Evolutionary conservation across 2,797 vertebrate species (phyloP).

Genomic region (Malurus leucopterus): DNA sequence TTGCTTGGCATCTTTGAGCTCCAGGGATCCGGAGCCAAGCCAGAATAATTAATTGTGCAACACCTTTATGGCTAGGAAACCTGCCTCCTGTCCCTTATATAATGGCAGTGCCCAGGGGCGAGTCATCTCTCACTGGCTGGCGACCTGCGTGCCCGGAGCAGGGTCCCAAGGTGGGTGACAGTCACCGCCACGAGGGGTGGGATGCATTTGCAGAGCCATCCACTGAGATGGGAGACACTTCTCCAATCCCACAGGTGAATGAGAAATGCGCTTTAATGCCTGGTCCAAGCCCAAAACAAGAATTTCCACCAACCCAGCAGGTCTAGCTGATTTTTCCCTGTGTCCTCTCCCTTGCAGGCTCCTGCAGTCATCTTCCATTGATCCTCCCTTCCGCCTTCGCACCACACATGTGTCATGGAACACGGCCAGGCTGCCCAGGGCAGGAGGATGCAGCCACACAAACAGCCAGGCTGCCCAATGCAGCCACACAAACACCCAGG

Average conservation of each 20-base stretch:
- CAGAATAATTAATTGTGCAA: conserved; percentile 54
- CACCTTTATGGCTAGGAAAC: conserved; percentile 22
- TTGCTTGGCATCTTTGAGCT: conserved; percentile 20
- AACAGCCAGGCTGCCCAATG: background rate
- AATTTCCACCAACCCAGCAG: background rate
- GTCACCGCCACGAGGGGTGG: background rate
- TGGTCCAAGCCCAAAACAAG: background rate
- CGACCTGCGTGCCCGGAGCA: fast-evolving
- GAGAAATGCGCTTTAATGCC: background rate
- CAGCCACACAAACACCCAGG: background rate
- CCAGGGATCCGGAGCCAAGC: background rate
- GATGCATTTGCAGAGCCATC: background rate
- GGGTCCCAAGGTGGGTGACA: fast-evolving
- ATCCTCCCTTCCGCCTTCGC: background rate
- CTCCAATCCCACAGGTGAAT: background rate
- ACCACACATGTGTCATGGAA: fast-evolving
- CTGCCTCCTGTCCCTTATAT: background rate
- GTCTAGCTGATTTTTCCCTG: background rate
- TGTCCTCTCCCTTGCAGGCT: background rate
- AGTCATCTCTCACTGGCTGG: background rate
- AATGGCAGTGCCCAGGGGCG: background rate
- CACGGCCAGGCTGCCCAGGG: background rate
- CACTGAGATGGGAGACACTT: background rate
- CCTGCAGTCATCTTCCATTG: background rate
- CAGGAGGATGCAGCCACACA: background rate